These are phyloP conservation scores for Strigamia maritima DNA, from an alignment of 2,888 invertebrate genomes.

Conservation along the genomic window DNA sequence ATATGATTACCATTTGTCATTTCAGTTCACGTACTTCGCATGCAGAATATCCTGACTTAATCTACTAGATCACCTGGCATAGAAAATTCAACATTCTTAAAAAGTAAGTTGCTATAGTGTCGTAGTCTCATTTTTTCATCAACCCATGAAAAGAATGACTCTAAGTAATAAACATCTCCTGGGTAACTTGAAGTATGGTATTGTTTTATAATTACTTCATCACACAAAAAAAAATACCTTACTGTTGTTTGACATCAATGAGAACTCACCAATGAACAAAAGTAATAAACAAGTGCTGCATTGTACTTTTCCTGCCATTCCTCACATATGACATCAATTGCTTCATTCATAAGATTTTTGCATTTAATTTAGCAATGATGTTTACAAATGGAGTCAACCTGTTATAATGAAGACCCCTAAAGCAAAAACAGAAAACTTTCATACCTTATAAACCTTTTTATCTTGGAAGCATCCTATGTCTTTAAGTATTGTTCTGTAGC, in stretches of 20 bases:
- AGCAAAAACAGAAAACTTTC: too few relatives aligned
- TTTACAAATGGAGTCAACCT: too few relatives aligned
- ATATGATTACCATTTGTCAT: neutral
- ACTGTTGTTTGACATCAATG: neutral
- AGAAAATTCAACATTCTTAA: neutral
- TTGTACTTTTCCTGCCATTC: neutral
- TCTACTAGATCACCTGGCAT: neutral
- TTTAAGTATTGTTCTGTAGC: too few relatives aligned
- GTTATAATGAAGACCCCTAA: too few relatives aligned
- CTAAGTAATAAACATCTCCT: neutral
- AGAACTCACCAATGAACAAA: neutral
- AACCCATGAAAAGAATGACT: neutral
- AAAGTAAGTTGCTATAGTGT: neutral
- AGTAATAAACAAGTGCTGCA: neutral
- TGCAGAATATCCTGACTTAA: neutral
- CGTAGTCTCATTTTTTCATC: neutral
- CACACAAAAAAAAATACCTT: neutral
- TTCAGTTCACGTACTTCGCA: neutral
- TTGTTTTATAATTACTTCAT: neutral
- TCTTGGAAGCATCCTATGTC: too few relatives aligned
- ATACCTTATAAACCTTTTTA: too few relatives aligned
- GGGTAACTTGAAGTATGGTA: neutral
- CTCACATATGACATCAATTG: too few relatives aligned
- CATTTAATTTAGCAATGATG: neutral
- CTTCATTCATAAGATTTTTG: neutral